Conservation (phyloP, 1,140 invertebrate species). For the Lepidurus arcticus region DNA sequence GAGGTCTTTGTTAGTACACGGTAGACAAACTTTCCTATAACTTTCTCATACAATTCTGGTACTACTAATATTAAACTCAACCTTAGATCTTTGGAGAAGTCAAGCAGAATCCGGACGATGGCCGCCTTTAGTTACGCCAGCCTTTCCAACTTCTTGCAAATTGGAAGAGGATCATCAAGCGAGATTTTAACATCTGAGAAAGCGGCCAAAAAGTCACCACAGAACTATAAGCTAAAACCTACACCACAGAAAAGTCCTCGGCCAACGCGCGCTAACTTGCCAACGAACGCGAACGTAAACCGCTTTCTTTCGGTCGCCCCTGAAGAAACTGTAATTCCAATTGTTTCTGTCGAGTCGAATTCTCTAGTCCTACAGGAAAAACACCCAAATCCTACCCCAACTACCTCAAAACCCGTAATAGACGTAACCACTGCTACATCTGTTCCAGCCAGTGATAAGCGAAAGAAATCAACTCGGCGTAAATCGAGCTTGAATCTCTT, state of each 20-base stretch:
- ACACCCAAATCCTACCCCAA: not conserved
- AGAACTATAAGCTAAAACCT: not conserved
- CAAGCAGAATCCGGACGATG: not conserved
- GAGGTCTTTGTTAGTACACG: not conserved
- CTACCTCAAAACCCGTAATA: not conserved
- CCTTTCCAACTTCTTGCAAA: not conserved
- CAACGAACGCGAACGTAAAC: conserved; percentile 6
- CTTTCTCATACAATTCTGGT: not conserved
- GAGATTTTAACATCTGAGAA: not conserved
- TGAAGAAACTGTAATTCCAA: not conserved
- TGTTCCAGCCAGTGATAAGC: not conserved
- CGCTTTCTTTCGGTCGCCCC: not conserved
- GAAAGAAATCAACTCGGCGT: conserved; percentile 13
- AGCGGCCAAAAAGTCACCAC: not conserved
- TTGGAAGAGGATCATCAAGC: not conserved
- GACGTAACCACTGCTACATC: not conserved
- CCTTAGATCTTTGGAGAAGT: not conserved
- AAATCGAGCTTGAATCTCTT: conserved; percentile 26
- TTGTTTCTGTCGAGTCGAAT: not conserved
- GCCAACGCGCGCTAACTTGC: not conserved
- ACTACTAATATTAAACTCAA: not conserved
- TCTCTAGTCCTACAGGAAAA: no score
- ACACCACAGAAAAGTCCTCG: not conserved
- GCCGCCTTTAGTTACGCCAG: not conserved
- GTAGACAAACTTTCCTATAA: not conserved